Evolutionary conservation across 2,888 invertebrate genomes (phyloP).

Genomic region (Automeris io): DNA sequence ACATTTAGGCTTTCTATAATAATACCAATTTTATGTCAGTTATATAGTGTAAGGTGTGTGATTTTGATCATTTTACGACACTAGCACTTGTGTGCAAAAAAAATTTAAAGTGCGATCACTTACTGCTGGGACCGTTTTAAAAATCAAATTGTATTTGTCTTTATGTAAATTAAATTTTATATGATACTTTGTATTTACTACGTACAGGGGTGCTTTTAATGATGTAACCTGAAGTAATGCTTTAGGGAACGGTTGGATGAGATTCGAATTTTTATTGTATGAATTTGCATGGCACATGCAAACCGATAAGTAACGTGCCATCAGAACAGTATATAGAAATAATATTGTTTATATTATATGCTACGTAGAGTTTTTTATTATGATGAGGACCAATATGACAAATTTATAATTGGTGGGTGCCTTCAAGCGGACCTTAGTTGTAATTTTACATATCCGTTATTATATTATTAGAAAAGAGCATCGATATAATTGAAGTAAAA

Average conservation of each 20-base stretch:
- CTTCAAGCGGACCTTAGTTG: slow-evolving; percentile 51
- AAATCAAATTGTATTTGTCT: slow-evolving; percentile 6
- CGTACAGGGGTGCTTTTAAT: neutral
- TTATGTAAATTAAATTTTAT: slow-evolving; percentile 14
- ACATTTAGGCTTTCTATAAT: too few species aligned
- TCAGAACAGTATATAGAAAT: slow-evolving; percentile 22
- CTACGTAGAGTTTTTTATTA: slow-evolving; percentile 26
- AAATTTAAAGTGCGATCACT: too few species aligned
- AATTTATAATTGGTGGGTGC: slow-evolving; percentile 48
- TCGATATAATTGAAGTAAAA: too few species aligned
- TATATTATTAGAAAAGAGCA: too few species aligned
- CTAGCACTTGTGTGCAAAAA: too few species aligned
- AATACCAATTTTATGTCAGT: too few species aligned
- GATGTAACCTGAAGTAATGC: too few species aligned
- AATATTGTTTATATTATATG: slow-evolving; percentile 28
- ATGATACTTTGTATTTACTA: slow-evolving; percentile 20
- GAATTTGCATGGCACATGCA: slow-evolving; percentile 24
- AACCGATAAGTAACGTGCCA: slow-evolving; percentile 32
- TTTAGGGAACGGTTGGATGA: slow-evolving; percentile 15
- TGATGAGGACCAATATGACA: slow-evolving; percentile 55
- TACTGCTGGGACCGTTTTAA: slow-evolving; percentile 19
- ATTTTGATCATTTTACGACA: too few species aligned
- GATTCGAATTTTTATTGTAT: slow-evolving; percentile 24
- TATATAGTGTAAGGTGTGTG: too few species aligned
- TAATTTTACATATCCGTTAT: slow-evolving; percentile 23